These are phyloP conservation scores for Colletes collaris DNA, from an alignment of 2,888 invertebrate genomes.

Conservation along the genomic window DNA sequence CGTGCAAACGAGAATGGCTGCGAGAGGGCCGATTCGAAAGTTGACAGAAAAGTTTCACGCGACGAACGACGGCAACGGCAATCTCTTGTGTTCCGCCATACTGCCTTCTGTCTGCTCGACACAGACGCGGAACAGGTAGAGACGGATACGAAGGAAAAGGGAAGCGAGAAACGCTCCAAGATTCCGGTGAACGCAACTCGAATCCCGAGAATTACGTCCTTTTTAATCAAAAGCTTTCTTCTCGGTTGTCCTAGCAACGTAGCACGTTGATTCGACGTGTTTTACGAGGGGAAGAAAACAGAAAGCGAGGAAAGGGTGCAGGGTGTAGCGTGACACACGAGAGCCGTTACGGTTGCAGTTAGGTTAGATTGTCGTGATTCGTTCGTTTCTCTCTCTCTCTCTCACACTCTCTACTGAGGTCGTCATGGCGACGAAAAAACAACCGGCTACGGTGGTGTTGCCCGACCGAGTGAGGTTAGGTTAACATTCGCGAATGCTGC, in stretches of 20 bases:
- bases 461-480: not conserved
- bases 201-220: slow-evolving; percentile 9
- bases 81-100: not conserved
- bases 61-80: slow-evolving; percentile 14
- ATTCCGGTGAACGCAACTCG: not conserved
- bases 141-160: not conserved
- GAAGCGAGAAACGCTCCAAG: not conserved
- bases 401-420: slow-evolving; percentile 39
- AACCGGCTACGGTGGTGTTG: slow-evolving; percentile 24
- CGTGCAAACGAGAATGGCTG: slow-evolving; percentile 42
- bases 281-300: slow-evolving; percentile 17
- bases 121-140: no score
- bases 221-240: slow-evolving; percentile 47
- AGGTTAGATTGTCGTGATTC: slow-evolving; percentile 43
- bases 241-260: slow-evolving; percentile 64
- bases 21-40: slow-evolving; percentile 33
- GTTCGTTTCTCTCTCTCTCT: slow-evolving; percentile 20
- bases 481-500: not conserved
- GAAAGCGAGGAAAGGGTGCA: slow-evolving; percentile 31
- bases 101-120: no score
- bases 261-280: slow-evolving; percentile 29
- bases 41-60: slow-evolving; percentile 49
- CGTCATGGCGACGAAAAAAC: slow-evolving; percentile 63
- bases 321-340: slow-evolving; percentile 52
- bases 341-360: slow-evolving; percentile 51